A percentile compares a stretch with the other conserved stretches of the same genome.
Conservation (phyloP, 2,888 invertebrate genomes). For the Apantesis nais region DNA sequence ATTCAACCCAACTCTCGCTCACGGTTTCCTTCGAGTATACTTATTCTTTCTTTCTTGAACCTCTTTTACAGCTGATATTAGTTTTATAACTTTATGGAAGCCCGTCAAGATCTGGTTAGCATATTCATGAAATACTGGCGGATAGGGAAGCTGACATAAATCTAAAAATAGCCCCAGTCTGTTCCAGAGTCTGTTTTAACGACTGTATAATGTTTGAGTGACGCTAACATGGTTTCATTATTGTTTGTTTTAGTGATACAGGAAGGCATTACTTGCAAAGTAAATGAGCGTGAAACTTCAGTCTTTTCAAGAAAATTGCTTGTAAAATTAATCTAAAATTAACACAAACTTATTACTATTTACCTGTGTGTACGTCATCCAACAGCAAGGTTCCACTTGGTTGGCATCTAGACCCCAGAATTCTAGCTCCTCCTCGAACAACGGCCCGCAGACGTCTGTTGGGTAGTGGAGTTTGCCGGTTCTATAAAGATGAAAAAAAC, state of each 20-base stretch:
- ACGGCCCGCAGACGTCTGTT: conserved; percentile 99
- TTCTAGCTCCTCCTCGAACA: conserved; percentile 99
- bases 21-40: not conserved
- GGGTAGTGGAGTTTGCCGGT: conserved; percentile 99
- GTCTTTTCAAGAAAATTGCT: not conserved
- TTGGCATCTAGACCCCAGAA: conserved; percentile 99
- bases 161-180: conserved; percentile 8
- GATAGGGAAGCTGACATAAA: conserved; percentile 11
- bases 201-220: not conserved
- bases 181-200: conserved; percentile 11
- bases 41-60: not conserved
- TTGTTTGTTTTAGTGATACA: not conserved
- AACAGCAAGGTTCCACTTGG: conserved; percentile 99
- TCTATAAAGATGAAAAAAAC: conserved; percentile 71
- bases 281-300: not conserved
- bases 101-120: conserved; percentile 33
- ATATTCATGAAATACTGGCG: conserved; percentile 37
- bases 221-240: not conserved
- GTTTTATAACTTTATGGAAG: conserved; percentile 22
- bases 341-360: not conserved
- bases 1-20: not conserved
- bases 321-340: not conserved
- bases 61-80: conserved; percentile 10
- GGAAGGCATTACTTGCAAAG: not conserved
- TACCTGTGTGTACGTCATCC: conserved; percentile 99